Evolutionary conservation across 2,113 vertebrate species (phyloP).

Genomic region (Amphiprion ocellaris): DNA sequence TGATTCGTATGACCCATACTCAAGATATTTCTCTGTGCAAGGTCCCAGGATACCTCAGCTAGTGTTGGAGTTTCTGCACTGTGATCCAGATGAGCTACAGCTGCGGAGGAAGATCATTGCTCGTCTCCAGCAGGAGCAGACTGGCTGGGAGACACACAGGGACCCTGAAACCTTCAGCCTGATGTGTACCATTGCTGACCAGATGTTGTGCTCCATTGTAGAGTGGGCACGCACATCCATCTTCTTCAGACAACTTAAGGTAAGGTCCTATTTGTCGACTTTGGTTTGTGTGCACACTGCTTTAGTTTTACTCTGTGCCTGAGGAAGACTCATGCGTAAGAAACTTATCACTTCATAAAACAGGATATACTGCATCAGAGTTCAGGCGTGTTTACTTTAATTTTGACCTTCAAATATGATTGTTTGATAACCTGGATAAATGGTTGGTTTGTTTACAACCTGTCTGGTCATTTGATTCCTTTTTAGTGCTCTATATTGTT

Average conservation of each 20-base stretch:
- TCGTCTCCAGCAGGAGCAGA: slow-evolving; percentile 89
- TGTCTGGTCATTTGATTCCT: too few species aligned
- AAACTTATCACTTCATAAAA: too few species aligned
- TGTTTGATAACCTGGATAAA: too few species aligned
- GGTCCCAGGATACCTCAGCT: slow-evolving; percentile 83
- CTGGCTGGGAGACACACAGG: slow-evolving; percentile 76
- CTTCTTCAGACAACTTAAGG: slow-evolving; percentile 96
- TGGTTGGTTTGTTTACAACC: too few species aligned
- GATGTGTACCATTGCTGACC: slow-evolving; percentile 92
- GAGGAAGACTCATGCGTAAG: background rate
- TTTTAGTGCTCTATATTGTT: too few species aligned
- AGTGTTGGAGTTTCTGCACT: slow-evolving; percentile 89
- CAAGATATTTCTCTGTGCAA: slow-evolving; percentile 54
- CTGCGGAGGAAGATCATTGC: slow-evolving; percentile 86
- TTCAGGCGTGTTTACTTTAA: too few species aligned
- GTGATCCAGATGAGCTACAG: slow-evolving; percentile 90
- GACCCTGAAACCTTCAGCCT: slow-evolving; percentile 86
- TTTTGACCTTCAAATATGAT: too few species aligned
- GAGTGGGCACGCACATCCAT: slow-evolving; percentile 94
- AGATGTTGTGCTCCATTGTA: slow-evolving; percentile 93
- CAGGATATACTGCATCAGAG: too few species aligned
- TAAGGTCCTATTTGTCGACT: slow-evolving; percentile 61
- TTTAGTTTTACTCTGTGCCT: background rate
- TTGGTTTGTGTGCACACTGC: background rate
- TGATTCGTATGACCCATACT: slow-evolving; percentile 79